Evolutionary conservation across 1,140 invertebrate species (phyloP), one percentile per base, ranked within the genome.

Genomic region (Drosophila obscura): DNA sequence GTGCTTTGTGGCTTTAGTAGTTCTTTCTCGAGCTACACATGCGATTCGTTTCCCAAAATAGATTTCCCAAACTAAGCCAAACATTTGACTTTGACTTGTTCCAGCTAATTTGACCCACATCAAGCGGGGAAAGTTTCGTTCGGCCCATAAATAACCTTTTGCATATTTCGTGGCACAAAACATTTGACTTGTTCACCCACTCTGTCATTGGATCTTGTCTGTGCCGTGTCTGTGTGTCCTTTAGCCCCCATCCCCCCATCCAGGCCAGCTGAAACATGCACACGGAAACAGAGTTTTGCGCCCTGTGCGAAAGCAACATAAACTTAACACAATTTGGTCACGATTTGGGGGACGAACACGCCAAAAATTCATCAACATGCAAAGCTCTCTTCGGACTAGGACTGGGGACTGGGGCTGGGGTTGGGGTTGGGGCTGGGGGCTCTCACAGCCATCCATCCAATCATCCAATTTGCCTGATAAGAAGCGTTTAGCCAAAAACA

Each of bases 391-490:
- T 15, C 24, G 9, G 7, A 51, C 35, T 16, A 15, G 6, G 13
- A 22, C 41, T 19, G 19, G 19, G 19, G 19, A n/a, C 19, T 19
- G 19, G 19, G 19, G 1, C 19, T 19, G 19, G 19, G 19, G 1
- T 1, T 16, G 16, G 16, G 19, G 19, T 19, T 1, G 0, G 16
- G 16, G 16, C 1, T 1, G 0, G 16, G 19, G 19, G 19, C 19
- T 19, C 19, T 19, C 19, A 19, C 45, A 19, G 26, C 24, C 51
- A 39, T 44, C 49, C 57, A 68, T 44, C 49, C 57, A 68, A 71
- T 87, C 77, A 75, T 85, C 73, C 82, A 85, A 85, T 87, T 85
- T 85, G 82, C 82, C 82, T 85, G 82, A 85, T 85, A 85, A 85
- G 82, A 87, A 82, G 82, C 82, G 78, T 85, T 85, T 87, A 87